A percentile compares a stretch with the other conserved stretches of the same genome.
Evolutionary conservation across 1,140 invertebrate species (phyloP).

Genomic region (Leptinotarsa defecta): DNA sequence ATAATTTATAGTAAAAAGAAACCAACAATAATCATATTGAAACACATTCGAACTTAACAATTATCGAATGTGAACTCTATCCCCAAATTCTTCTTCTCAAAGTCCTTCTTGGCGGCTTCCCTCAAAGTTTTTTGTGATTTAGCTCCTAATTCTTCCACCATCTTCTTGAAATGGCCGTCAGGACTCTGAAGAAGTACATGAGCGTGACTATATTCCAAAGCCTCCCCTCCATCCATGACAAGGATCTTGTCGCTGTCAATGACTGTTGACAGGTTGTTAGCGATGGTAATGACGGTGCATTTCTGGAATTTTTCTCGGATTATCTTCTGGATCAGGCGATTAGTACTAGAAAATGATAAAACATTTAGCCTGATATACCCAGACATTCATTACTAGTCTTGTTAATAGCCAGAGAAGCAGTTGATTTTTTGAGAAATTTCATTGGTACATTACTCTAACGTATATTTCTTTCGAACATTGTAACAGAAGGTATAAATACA

Average conservation of each 20-base stretch:
- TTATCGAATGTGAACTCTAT: constrained; percentile 15
- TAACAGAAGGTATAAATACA: too few relatives aligned
- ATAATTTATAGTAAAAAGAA: too few relatives aligned
- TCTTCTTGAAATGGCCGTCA: constrained; percentile 71
- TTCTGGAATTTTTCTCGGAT: constrained; percentile 62
- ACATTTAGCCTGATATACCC: background rate
- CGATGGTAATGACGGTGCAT: constrained; percentile 76
- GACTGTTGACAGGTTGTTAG: constrained; percentile 58
- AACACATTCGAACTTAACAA: too few relatives aligned
- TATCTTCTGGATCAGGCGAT: constrained; percentile 64
- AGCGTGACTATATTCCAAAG: constrained; percentile 54
- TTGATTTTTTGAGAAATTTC: background rate
- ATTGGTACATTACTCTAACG: background rate
- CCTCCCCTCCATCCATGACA: constrained; percentile 54
- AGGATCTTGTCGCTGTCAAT: constrained; percentile 51
- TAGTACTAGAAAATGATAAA: constrained; percentile 52
- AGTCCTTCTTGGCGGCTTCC: constrained; percentile 40
- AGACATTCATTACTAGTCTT: background rate
- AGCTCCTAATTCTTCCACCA: constrained; percentile 65
- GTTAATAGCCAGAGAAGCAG: background rate
- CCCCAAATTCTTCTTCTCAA: constrained; percentile 29
- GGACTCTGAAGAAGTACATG: constrained; percentile 49
- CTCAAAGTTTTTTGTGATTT: constrained; percentile 38
- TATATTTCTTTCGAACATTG: too few relatives aligned
- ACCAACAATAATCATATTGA: too few relatives aligned